These are phyloP conservation scores for Coilia nasus DNA, from an alignment of 2,797 vertebrate genomes.

Conservation along the genomic window DNA sequence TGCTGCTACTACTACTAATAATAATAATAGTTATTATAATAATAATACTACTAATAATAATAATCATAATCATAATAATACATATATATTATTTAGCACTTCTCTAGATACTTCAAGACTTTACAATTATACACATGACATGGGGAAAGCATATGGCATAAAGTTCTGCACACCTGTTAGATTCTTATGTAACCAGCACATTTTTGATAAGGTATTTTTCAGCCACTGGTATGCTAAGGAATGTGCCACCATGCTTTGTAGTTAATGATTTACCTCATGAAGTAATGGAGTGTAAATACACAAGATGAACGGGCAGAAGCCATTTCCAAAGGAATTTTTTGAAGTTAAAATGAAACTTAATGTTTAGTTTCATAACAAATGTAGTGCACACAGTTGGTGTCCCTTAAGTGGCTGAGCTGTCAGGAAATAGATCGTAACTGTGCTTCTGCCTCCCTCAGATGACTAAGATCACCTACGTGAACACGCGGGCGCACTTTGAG, in stretches of 20 bases:
- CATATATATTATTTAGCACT: too few species aligned
- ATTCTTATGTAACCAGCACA: neutral
- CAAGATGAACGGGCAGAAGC: neutral
- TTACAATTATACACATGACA: neutral
- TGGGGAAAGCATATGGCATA: neutral
- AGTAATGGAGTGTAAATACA: neutral
- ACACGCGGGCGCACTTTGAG: conserved; percentile 74
- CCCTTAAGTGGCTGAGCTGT: too few species aligned
- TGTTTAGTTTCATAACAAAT: neutral
- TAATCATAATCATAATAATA: too few species aligned
- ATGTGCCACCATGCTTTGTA: neutral
- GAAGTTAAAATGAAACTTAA: neutral
- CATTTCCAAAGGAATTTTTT: neutral
- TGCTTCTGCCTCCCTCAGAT: conserved; percentile 70
- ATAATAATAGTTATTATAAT: too few species aligned
- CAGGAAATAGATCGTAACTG: neutral
- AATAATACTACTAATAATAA: too few species aligned
- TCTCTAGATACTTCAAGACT: neutral
- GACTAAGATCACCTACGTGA: conserved; percentile 84
- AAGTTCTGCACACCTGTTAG: too few species aligned
- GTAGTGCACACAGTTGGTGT: neutral
- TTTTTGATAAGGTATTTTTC: neutral
- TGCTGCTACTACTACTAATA: too few species aligned
- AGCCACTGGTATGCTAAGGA: neutral
- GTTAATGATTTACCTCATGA: neutral